A percentile compares a stretch with the other conserved stretches of the same genome.
These are phyloP conservation scores for Odontomyia ornata DNA, from an alignment of 2,888 invertebrate genomes.

Conservation along the genomic window DNA sequence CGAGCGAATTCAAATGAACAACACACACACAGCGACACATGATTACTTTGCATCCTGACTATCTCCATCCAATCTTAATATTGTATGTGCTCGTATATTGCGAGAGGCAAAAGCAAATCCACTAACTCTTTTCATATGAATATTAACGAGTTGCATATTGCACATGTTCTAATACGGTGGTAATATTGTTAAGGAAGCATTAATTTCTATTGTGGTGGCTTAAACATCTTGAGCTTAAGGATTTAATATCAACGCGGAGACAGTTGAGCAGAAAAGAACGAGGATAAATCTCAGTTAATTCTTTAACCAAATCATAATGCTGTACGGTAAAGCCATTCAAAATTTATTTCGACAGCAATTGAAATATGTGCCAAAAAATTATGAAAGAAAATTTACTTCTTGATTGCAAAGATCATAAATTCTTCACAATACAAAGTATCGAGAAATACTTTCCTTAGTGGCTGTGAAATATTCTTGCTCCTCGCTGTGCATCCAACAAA, in stretches of 20 bases:
- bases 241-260: not conserved
- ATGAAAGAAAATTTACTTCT: too few species aligned
- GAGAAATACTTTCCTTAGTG: not conserved
- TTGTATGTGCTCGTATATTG: not conserved
- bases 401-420: not conserved
- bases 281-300: too few species aligned
- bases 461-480: too few species aligned
- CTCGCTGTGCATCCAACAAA: too few species aligned
- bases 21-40: too few species aligned
- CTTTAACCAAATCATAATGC: too few species aligned
- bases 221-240: not conserved
- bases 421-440: not conserved
- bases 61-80: not conserved
- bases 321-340: too few species aligned
- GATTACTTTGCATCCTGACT: too few species aligned
- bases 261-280: too few species aligned
- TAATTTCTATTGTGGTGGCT: slow-evolving; percentile 28
- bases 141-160: slow-evolving; percentile 33
- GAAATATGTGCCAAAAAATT: too few species aligned
- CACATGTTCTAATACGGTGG: slow-evolving; percentile 22
- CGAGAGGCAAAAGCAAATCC: not conserved
- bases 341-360: too few species aligned
- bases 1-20: too few species aligned
- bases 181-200: slow-evolving; percentile 27
- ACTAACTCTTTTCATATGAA: slow-evolving; percentile 9